Evolutionary conservation across 2,888 invertebrate genomes (phyloP).

Genomic region (Saturnia pavonia): DNA sequence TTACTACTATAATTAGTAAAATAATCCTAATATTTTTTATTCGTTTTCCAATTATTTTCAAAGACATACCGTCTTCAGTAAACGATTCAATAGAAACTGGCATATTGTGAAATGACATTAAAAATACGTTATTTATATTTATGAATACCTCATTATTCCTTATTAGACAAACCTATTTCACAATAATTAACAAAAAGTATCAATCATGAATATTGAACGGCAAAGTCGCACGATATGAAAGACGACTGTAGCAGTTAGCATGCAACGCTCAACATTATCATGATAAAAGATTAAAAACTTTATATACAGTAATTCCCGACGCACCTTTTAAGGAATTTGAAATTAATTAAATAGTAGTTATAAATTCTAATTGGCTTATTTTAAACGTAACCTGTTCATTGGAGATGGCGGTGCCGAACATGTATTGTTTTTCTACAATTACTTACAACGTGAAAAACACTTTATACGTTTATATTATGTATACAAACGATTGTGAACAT

Average conservation of each 20-base stretch:
- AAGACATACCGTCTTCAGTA: not conserved
- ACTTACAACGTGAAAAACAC: not conserved
- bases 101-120: not conserved
- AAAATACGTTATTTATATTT: not conserved
- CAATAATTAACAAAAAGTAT: not conserved
- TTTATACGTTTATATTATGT: not conserved
- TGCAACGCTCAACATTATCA: not conserved
- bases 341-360: not conserved
- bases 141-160: not conserved
- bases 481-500: not conserved
- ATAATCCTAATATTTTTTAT: too few species aligned
- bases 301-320: not conserved
- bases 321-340: not conserved
- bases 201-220: not conserved
- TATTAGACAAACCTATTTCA: not conserved
- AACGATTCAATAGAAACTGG: not conserved
- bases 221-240: conserved; percentile 8
- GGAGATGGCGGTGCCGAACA: not conserved
- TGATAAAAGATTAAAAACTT: not conserved
- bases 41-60: not conserved
- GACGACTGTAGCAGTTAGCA: not conserved
- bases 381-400: not conserved
- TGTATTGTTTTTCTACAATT: not conserved
- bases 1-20: too few species aligned
- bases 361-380: conserved; percentile 1